Conservation (phyloP, 2,888 invertebrate species). For the Xylocampa areola region DNA sequence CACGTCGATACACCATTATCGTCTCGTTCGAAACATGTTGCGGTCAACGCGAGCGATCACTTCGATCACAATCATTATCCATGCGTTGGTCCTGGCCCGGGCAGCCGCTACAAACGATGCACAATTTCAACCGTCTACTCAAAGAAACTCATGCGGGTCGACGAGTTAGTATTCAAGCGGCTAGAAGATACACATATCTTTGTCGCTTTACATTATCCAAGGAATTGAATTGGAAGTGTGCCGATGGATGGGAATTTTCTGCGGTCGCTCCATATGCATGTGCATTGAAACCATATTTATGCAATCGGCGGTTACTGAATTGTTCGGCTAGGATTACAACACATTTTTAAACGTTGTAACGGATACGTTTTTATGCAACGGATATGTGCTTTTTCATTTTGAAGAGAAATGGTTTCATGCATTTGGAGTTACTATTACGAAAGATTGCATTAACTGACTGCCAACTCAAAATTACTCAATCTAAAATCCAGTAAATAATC, state of each 20-base stretch:
- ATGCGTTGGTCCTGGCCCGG: slow-evolving; percentile 68
- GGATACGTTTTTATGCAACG: slow-evolving; percentile 47
- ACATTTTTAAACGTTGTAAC: slow-evolving; percentile 64
- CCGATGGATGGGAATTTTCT: slow-evolving; percentile 81
- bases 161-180: slow-evolving; percentile 73
- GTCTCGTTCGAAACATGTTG: slow-evolving; percentile 86
- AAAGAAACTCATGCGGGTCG: slow-evolving; percentile 56
- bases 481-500: slow-evolving; percentile 48
- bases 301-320: slow-evolving; percentile 82
- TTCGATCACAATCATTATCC: slow-evolving; percentile 83
- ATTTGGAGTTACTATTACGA: too few species aligned
- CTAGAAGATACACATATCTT: slow-evolving; percentile 75
- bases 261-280: slow-evolving; percentile 79
- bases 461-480: slow-evolving; percentile 14
- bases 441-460: too few species aligned
- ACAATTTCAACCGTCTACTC: slow-evolving; percentile 69
- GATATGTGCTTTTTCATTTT: slow-evolving; percentile 21
- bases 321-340: slow-evolving; percentile 77
- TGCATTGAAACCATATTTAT: slow-evolving; percentile 83
- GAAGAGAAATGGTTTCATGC: slow-evolving; percentile 10
- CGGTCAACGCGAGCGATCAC: slow-evolving; percentile 81
- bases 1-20: slow-evolving; percentile 80
- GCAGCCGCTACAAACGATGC: slow-evolving; percentile 75
- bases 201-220: slow-evolving; percentile 81
- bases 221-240: slow-evolving; percentile 80